Percentiles rank a stretch among this genome's conserved stretches.
These are phyloP conservation scores for Troilus luridus DNA, from an alignment of 2,888 invertebrate genomes.

Conservation along the genomic window DNA sequence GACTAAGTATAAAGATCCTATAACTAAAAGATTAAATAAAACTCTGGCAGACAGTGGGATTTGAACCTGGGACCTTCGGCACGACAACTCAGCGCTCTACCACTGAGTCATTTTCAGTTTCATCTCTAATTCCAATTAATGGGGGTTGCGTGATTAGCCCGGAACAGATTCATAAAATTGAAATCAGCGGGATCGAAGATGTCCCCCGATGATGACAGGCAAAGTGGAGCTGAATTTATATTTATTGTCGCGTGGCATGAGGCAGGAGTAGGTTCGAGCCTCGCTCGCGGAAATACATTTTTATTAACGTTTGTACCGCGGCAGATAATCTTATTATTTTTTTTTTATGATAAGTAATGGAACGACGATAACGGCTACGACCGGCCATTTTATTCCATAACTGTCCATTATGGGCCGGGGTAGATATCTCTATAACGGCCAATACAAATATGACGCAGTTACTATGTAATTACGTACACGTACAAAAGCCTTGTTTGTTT, in stretches of 20 bases:
- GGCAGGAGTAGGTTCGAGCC: not conserved
- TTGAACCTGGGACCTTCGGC: too few species aligned
- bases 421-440: slow-evolving; percentile 4
- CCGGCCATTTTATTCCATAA: not conserved
- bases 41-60: too few species aligned
- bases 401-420: not conserved
- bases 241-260: slow-evolving; percentile 31
- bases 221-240: slow-evolving; percentile 31
- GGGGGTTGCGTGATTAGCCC: not conserved
- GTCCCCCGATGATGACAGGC: slow-evolving; percentile 16
- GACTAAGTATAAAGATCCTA: too few species aligned
- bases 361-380: not conserved
- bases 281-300: slow-evolving; percentile 3
- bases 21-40: too few species aligned
- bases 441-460: slow-evolving; percentile 13
- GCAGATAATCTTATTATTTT: slow-evolving; percentile 21
- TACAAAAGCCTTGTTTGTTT: slow-evolving; percentile 5
- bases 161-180: not conserved
- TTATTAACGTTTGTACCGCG: not conserved
- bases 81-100: too few species aligned
- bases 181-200: not conserved
- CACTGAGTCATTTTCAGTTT: not conserved
- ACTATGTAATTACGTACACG: slow-evolving; percentile 24
- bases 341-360: not conserved
- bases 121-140: not conserved